These are phyloP conservation scores for Symphodus melops DNA, from an alignment of 2,113 vertebrate genomes.

Conservation along the genomic window DNA sequence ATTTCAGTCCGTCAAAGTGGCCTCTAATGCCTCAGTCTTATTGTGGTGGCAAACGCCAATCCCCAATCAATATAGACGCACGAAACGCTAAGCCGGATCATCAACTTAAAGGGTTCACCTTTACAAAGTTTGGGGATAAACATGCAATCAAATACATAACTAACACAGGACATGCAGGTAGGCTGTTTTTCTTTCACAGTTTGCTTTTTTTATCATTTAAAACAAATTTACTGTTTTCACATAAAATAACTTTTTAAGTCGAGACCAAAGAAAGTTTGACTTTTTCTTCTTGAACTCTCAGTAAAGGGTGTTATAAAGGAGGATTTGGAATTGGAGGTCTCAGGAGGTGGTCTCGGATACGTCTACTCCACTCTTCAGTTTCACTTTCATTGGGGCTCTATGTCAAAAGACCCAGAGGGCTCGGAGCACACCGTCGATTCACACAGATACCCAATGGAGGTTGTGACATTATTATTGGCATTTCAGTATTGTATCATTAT, in stretches of 20 bases:
- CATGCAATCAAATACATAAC: conserved; percentile 49
- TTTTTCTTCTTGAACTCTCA: conserved; percentile 10
- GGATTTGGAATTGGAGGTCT: conserved; percentile 47
- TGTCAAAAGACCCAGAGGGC: conserved; percentile 19
- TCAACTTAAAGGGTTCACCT: conserved; percentile 43
- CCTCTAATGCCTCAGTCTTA: conserved; percentile 16
- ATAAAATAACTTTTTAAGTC: no score
- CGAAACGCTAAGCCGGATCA: neutral
- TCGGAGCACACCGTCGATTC: conserved; percentile 76
- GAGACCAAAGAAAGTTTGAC: neutral
- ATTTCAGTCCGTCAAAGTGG: conserved; percentile 29
- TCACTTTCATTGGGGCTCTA: conserved; percentile 78
- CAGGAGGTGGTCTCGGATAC: conserved; percentile 57
- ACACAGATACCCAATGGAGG: conserved; percentile 78
- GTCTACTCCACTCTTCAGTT: conserved; percentile 72
- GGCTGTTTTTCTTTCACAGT: neutral
- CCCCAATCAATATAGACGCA: conserved; percentile 68
- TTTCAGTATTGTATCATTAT: rapidly evolving
- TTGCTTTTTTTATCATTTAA: no score
- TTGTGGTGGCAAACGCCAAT: conserved; percentile 55
- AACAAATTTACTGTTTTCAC: no score
- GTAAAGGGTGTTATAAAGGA: conserved; percentile 63
- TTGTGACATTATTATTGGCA: neutral
- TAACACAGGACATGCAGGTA: conserved; percentile 78
- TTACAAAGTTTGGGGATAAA: conserved; percentile 58